Base-by-base conservation (phyloP, 2,797 vertebrate genomes). In the Phyllotis vaccarum region DNA sequence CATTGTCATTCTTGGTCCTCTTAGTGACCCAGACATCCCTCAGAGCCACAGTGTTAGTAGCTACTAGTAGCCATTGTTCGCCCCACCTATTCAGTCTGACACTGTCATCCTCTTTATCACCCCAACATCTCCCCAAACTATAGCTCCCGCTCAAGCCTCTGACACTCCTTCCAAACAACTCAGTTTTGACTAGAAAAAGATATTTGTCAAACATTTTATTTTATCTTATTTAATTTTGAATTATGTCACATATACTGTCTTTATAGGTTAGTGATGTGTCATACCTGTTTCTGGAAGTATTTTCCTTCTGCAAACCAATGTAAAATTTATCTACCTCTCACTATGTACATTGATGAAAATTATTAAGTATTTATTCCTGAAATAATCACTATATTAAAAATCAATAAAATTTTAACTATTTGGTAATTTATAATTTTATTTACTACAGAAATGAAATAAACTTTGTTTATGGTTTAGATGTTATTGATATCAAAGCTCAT, bases 381-480 rank as follows among this genome's bases (percentile, higher is more conserved):
- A 96, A 80, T 80, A 49, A 76, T 79, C 37, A 70, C 52, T 83
- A 76, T 12, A 89, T 56, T 82, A 86, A 89, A 80, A 56, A 79
- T 64, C 76, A n/a, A 24, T 89, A 86, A 60, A 56, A 72, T 83
- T 91, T 62, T 80, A 88, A 40, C 54, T 58, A 78, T 83, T 40
- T 89, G 5, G 22, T 92, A 86, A 68, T 87, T 60, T 72, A 86
- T 74, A 66, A 46, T 68, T 95, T 49, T 92, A 79, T 89, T 87
- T 89, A 86, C 9, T 93, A 27, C 14, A 81, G 27, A 94, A 64
- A 62, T 80, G 3, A 91, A 95, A 89, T 6, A 89, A 62, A 56
- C 54, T 89, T 95, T 66, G 29, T 93, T 79, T 81, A 64, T 93
- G 11, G 2, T 94, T 87, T 96, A 2, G n/a, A 88, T 95, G n/a